Percentiles rank a stretch among this genome's conserved stretches.
phyloP scores from a whole-genome alignment of 2,113 vertebrate species.

The Prochilodus magdalenae region DNA sequence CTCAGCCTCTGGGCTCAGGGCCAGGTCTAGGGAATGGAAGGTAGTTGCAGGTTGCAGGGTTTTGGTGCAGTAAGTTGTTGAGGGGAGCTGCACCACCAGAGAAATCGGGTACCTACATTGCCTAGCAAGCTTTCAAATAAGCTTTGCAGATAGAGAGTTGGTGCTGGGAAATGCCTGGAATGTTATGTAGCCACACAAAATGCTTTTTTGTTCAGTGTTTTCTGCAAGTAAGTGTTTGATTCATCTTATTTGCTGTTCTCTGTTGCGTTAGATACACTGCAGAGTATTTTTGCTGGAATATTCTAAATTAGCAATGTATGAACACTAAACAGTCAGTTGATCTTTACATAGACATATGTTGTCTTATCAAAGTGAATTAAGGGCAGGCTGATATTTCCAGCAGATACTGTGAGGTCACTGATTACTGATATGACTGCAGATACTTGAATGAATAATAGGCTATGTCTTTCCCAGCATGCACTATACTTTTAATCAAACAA shows the following conservation, averaged over 20 bases:
- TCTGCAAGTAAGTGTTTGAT: not conserved
- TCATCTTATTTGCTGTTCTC: not conserved
- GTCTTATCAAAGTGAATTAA: too few species aligned
- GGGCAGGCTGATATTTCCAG: too few species aligned
- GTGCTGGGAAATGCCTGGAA: not conserved
- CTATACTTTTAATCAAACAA: not conserved
- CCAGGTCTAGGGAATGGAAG: constrained; percentile 65
- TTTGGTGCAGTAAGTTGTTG: constrained; percentile 81
- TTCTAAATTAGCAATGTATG: not conserved
- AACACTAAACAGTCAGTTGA: too few species aligned
- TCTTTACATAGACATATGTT: too few species aligned
- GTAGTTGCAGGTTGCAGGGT: constrained; percentile 69
- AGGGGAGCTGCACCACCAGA: not conserved
- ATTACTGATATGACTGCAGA: too few species aligned
- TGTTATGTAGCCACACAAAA: not conserved
- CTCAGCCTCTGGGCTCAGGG: constrained; percentile 67
- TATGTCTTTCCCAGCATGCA: not conserved
- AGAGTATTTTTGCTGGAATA: not conserved
- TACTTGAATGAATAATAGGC: not conserved
- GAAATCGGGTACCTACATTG: constrained; percentile 6
- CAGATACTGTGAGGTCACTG: not conserved
- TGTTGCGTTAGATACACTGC: not conserved
- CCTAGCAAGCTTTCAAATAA: not conserved
- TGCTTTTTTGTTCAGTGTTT: not conserved
- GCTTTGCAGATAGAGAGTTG: not conserved